Base-by-base conservation (phyloP, 1,140 invertebrate genomes). In the Littorina saxatilis region DNA sequence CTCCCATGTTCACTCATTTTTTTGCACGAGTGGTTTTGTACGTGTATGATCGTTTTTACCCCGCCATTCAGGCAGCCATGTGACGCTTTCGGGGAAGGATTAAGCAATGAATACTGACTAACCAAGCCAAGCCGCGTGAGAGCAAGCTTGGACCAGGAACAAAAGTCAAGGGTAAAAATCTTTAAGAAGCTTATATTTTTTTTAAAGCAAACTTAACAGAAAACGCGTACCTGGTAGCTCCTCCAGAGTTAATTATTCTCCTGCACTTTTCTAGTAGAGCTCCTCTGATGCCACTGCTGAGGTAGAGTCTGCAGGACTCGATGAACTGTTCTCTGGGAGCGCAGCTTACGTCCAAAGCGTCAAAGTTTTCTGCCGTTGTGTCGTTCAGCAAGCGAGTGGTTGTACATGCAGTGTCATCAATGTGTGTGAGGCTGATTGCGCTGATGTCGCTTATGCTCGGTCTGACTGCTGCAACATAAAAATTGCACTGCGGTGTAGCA, bases 201-300 rank as follows among this genome's bases (percentile, higher is more conserved):
- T n/a, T n/a, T n/a, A n/a, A n/a, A n/a, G n/a, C n/a, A n/a, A n/a
- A n/a, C n/a, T n/a, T n/a, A n/a, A n/a, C n/a, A n/a, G n/a, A n/a
- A 52, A 52, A 11, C 43, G 35, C 32, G 15, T 79, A 92, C 91
- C 90, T 94, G 17, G 95, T 96, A 40, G 96, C 97, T 52, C 97
- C 96, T 35, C 96, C 95, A 23, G 94, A 93, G 85, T 97, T 97
- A 5, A 98, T 92, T 29, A 97, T 94, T 85, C 95, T 95, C 61
- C 95, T 94, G 0, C 97, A 89, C 90, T 97, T 97, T 84, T 97
- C 96, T 35, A 95, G 93, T 80, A 95, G 93, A 68, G 92, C 92
- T 0, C 90, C 50, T 9, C 90, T 91, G 87, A 96, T 96, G 61
- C 96, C 96, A 40, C 2, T 1, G 87, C 89, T 94, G 92, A 94